Evolutionary conservation across 2,113 vertebrate species (phyloP), one percentile per base, ranked within the genome.

Genomic region (Nothobranchius kuhntae): DNA sequence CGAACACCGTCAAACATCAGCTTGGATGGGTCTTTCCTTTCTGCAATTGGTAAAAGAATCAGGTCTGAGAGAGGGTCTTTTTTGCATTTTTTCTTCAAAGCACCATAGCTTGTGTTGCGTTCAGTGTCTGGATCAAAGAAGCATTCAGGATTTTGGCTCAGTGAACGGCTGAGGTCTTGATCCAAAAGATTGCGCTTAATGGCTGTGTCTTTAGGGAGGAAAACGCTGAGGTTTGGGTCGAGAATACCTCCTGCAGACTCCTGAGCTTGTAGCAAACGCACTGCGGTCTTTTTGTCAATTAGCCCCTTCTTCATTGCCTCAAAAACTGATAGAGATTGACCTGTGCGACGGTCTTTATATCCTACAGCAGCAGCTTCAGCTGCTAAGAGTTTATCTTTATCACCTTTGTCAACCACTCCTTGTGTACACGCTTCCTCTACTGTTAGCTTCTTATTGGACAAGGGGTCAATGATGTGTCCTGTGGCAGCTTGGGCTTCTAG

Each of bases 241-340:
- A 98, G 88, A 35, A 98, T 92, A 4, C 96, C 96, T 45, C 96
- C 96, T 0, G 91, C 92, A 53, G 95, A 93, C 45, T 96, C 84
- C 86, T 98, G 96, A 15, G 95, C 95, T 89, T 95, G 95, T 40
- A 97, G 86, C 48, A 96, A 88, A 52, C 95, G 95, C 66, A 97
- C 86, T n/a, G 93, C 92, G 0, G 92, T 94, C 78, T 93, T 93
- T 73, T 88, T 92, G 35, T 95, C 93, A 65, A 95, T 84, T 57
- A 94, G 14, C 64, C 95, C 94, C 83, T 95, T 96, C 87, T 94
- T 95, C 84, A 96, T 94, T 53, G 96, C 96, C 87, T 96, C 93
- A 65, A 92, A 93, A 9, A 93, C 92, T 0, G 94, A 92, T 4
- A 97, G 91, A 0, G 93, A 93, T 80, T 93, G 92, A 36, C 89